Evolutionary conservation across 2,797 vertebrate species (phyloP).

Genomic region (Natrix natrix): DNA sequence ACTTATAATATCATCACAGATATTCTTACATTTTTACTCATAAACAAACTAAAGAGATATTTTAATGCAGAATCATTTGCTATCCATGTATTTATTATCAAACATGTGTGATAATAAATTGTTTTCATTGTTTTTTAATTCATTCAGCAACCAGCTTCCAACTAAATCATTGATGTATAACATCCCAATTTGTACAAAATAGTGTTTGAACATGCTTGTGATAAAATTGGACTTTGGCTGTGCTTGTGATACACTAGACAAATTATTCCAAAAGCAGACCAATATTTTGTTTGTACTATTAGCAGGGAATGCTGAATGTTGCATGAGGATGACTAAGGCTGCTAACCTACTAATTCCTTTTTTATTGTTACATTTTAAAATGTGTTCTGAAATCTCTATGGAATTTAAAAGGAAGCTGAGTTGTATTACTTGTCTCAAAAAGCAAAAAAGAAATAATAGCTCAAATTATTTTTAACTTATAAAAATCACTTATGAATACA

Average conservation of each 20-base stretch:
- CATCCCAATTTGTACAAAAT: neutral
- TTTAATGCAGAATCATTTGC: neutral
- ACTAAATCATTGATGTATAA: neutral
- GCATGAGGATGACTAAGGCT: neutral
- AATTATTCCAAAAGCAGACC: neutral
- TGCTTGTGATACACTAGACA: neutral
- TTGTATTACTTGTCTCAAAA: neutral
- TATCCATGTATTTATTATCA: neutral
- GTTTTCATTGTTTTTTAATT: neutral
- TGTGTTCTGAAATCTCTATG: neutral
- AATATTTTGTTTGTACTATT: neutral
- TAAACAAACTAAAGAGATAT: neutral
- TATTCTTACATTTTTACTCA: neutral
- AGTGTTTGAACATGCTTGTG: neutral
- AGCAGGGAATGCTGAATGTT: neutral
- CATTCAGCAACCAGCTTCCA: neutral
- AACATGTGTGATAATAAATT: too few relatives aligned
- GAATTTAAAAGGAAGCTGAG: neutral
- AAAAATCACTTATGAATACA: neutral
- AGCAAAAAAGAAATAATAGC: neutral
- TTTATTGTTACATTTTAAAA: neutral
- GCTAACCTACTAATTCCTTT: neutral
- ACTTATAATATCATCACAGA: neutral
- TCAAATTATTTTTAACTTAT: neutral
- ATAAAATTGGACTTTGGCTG: neutral